Evolutionary conservation across 1,140 invertebrate species (phyloP).

Genomic region (Drosophila bocqueti): DNA sequence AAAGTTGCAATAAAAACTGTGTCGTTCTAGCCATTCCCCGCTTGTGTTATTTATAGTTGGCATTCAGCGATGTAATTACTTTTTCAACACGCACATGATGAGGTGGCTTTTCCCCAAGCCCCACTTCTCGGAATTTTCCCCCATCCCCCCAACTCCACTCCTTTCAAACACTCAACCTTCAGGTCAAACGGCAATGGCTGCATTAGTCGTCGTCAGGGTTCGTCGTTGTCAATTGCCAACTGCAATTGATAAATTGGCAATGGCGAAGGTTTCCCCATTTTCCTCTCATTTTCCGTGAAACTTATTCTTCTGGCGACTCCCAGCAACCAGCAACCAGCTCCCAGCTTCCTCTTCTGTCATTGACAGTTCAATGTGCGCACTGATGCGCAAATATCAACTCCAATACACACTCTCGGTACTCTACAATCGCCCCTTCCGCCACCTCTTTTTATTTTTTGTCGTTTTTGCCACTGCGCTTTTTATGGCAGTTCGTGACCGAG

Average conservation of each 20-base stretch:
- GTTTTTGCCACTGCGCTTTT: conserved; percentile 65
- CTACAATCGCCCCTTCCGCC: neutral
- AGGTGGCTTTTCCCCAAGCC: conserved; percentile 1
- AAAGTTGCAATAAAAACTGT: conserved; percentile 77
- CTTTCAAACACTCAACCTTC: conserved; percentile 16
- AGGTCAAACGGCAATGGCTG: conserved; percentile 72
- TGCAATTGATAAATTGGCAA: conserved; percentile 82
- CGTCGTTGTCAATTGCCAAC: conserved; percentile 62
- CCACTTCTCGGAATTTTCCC: neutral
- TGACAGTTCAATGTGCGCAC: conserved; percentile 83
- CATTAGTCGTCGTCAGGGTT: conserved; percentile 58
- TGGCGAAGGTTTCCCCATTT: conserved; percentile 35
- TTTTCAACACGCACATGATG: conserved; percentile 78
- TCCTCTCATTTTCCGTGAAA: conserved; percentile 32
- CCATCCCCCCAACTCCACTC: neutral
- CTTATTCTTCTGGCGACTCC: conserved; percentile 19
- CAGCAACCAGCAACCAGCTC: neutral
- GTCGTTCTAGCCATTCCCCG: conserved; percentile 31
- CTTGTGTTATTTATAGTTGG: conserved; percentile 70
- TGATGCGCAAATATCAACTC: conserved; percentile 82
- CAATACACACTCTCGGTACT: conserved; percentile 65
- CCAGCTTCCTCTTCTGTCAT: conserved; percentile 47
- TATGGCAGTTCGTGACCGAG: conserved; percentile 80
- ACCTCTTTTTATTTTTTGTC: neutral
- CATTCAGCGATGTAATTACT: conserved; percentile 79